These are phyloP conservation scores for Centroberyx gerrardi DNA, from an alignment of 2,797 vertebrate species.

Conservation along the genomic window DNA sequence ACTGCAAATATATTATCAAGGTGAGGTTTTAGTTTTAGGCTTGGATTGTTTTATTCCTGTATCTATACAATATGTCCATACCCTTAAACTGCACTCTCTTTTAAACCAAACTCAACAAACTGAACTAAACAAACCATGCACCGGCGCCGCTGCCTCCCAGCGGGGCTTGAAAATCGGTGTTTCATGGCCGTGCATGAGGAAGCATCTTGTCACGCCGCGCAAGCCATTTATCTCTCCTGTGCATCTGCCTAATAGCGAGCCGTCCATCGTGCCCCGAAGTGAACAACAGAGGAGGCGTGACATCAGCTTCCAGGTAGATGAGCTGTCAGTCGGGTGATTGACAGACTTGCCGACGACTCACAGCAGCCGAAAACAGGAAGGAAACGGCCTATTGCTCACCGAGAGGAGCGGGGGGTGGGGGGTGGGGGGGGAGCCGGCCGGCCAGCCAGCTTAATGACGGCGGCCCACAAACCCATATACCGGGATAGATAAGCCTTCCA, in stretches of 20 bases:
- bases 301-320: constrained; percentile 50
- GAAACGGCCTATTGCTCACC: constrained; percentile 43
- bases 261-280: constrained; percentile 25
- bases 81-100: constrained; percentile 1
- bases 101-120: constrained; percentile 18
- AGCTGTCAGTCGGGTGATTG: constrained; percentile 70
- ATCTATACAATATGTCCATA: neutral
- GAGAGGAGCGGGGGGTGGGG: constrained; percentile 37
- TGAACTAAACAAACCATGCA: neutral
- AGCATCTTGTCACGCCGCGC: constrained; percentile 41
- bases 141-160: constrained; percentile 1
- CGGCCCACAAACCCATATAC: constrained; percentile 71
- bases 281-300: constrained; percentile 52
- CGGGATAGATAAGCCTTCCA: constrained; percentile 51
- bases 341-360: constrained; percentile 47
- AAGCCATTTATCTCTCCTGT: constrained; percentile 62
- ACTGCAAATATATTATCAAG: no score
- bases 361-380: constrained; percentile 49
- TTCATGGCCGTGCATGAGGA: constrained; percentile 20
- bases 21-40: no score
- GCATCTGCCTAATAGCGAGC: constrained; percentile 53
- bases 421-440: no score
- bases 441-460: constrained; percentile 61
- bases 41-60: no score
- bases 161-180: constrained; percentile 21